phyloP scores from a whole-genome alignment of 2,797 vertebrate species.

The Poliocrania exsul region DNA sequence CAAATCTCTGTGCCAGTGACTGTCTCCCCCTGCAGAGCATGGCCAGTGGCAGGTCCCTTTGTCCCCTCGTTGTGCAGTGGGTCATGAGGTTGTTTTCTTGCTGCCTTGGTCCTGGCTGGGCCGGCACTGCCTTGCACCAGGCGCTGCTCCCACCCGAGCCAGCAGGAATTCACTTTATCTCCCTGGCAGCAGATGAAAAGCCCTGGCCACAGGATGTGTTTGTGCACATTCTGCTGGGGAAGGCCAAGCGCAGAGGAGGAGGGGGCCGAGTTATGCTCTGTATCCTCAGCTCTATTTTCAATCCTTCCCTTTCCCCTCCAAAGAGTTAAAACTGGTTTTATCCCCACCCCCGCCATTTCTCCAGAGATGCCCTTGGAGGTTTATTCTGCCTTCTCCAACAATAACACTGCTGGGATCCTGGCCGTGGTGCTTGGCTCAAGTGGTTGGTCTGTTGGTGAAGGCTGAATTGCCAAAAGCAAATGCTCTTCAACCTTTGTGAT shows the following conservation, averaged over 20 bases:
- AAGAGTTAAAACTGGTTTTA: neutral
- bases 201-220: slow-evolving; percentile 39
- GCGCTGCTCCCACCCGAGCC: neutral
- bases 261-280: neutral
- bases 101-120: neutral
- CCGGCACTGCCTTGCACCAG: neutral
- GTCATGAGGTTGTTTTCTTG: neutral
- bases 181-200: slow-evolving; percentile 63
- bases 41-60: neutral
- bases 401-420: fast-evolving
- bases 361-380: neutral
- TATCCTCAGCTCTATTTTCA: neutral
- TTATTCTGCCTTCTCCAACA: neutral
- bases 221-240: slow-evolving; percentile 10
- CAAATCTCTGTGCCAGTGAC: fast-evolving
- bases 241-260: neutral
- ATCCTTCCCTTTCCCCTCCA: fast-evolving
- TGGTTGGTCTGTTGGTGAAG: neutral
- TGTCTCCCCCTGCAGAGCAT: neutral
- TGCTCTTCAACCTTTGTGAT: neutral
- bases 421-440: neutral
- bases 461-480: neutral
- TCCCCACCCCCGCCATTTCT: neutral
- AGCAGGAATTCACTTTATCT: slow-evolving; percentile 11
- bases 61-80: fast-evolving